A percentile compares a stretch with the other conserved stretches of the same genome.
Conservation (phyloP, 1,140 invertebrate genomes). For the Bombus sylvicola region DNA sequence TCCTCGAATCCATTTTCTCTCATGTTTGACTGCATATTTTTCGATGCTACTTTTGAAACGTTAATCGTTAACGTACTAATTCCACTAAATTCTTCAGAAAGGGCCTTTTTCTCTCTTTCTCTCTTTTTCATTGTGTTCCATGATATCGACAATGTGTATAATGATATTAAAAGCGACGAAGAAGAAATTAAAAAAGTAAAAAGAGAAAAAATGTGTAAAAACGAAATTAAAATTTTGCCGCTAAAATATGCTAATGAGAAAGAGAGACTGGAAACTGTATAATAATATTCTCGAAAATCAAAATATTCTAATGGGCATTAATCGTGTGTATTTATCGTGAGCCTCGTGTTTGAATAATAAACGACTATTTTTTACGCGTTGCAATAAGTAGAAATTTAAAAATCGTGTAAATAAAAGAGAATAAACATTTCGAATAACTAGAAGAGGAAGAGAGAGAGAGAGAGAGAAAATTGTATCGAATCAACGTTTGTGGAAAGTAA, state of each 20-base stretch:
- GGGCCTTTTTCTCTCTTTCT: not conserved
- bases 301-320: constrained; percentile 47
- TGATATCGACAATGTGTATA: not conserved
- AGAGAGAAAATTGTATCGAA: not conserved
- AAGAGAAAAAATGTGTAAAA: too few relatives aligned
- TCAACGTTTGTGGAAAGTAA: not conserved
- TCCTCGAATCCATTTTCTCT: not conserved
- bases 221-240: not conserved
- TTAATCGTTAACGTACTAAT: not conserved
- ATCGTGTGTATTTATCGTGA: constrained; percentile 12
- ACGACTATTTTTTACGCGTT: constrained; percentile 46
- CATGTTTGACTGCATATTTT: not conserved
- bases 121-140: not conserved
- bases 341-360: constrained; percentile 6
- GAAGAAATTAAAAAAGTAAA: not conserved
- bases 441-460: not conserved
- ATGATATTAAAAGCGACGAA: not conserved
- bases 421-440: not conserved
- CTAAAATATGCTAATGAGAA: constrained; percentile 1
- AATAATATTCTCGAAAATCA: constrained; percentile 31
- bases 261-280: constrained; percentile 21
- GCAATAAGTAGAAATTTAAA: constrained; percentile 32
- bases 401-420: constrained; percentile 23
- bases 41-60: not conserved
- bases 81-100: not conserved